phyloP scores from a whole-genome alignment of 2,797 vertebrate genomes.

The Columba guinea region DNA sequence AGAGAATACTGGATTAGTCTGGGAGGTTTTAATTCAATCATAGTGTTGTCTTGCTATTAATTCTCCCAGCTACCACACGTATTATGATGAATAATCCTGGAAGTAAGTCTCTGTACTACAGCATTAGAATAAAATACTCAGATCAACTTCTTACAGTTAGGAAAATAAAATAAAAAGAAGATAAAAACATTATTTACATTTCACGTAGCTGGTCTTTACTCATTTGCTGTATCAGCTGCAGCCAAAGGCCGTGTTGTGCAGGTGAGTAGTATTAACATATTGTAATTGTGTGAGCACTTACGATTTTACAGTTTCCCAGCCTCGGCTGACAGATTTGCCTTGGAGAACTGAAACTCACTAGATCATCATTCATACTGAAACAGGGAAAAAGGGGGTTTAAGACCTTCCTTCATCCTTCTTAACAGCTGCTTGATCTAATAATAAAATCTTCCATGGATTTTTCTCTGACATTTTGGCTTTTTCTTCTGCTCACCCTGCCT shows the following conservation, averaged over 20 bases:
- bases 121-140: not conserved
- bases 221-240: not conserved
- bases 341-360: not conserved
- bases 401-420: not conserved
- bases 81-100: slow-evolving; percentile 41
- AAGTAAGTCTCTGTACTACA: not conserved
- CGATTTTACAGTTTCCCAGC: not conserved
- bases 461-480: not conserved
- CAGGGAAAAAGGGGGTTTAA: not conserved
- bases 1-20: not conserved
- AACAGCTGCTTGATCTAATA: not conserved
- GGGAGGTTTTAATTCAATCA: not conserved
- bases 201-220: not conserved
- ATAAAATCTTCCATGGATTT: not conserved
- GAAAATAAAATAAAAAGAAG: not conserved
- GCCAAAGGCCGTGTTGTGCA: not conserved
- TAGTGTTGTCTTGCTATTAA: slow-evolving; percentile 17
- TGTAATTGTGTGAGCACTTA: not conserved
- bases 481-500: not conserved
- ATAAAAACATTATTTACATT: not conserved
- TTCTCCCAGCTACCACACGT: not conserved
- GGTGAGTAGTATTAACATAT: not conserved
- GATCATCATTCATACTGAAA: not conserved
- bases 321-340: not conserved
- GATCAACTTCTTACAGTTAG: not conserved